These are phyloP conservation scores for Hyperoplus immaculatus DNA, from an alignment of 2,797 vertebrate species.

Conservation along the genomic window DNA sequence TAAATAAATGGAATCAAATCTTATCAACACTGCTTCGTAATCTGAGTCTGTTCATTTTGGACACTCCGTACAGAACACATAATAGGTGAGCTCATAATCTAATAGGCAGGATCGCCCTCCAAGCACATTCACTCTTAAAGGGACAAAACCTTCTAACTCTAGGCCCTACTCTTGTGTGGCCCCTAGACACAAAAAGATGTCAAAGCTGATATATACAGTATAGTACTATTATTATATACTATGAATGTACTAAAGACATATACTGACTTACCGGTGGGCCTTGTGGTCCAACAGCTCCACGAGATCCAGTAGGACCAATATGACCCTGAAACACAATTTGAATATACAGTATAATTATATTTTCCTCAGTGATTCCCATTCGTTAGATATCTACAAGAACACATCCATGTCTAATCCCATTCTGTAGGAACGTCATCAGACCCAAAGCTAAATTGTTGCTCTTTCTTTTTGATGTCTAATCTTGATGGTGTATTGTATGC, in stretches of 20 bases:
- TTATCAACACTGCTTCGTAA: not conserved
- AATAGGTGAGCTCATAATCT: not conserved
- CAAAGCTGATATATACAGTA: not conserved
- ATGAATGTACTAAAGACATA: not conserved
- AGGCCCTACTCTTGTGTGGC: not conserved
- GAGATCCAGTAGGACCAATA: slow-evolving; percentile 86
- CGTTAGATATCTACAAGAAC: not conserved
- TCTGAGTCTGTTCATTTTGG: not conserved
- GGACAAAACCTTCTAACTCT: not conserved
- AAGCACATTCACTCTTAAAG: not conserved
- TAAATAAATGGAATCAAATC: not conserved
- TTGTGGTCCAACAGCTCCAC: slow-evolving; percentile 91
- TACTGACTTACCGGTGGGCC: slow-evolving; percentile 89
- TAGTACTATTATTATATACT: not conserved
- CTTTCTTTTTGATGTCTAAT: no score
- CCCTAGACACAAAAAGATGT: not conserved
- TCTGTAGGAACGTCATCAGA: not conserved
- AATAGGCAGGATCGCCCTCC: not conserved
- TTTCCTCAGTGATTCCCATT: slow-evolving; percentile 5
- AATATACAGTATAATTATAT: not conserved
- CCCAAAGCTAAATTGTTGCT: not conserved
- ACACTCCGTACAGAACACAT: not conserved
- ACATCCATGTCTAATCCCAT: not conserved
- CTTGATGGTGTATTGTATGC: no score
- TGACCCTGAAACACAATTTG: slow-evolving; percentile 87